These are phyloP conservation scores for Melitaea cinxia DNA, from an alignment of 1,140 invertebrate species.

Conservation along the genomic window DNA sequence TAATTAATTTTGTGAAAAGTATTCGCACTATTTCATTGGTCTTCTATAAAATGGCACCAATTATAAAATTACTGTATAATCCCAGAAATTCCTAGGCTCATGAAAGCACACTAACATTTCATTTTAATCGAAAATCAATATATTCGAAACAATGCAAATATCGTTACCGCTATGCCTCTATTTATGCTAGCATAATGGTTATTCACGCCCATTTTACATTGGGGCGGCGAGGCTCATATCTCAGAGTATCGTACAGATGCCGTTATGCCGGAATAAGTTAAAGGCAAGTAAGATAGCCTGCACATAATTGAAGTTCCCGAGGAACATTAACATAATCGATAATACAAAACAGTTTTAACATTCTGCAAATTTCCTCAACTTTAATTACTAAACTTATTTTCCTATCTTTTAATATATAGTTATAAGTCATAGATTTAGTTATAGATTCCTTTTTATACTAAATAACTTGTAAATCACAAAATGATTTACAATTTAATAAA, in stretches of 20 bases:
- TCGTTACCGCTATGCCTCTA: neutral
- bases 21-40: too few species aligned
- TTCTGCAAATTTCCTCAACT: neutral
- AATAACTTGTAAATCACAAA: too few species aligned
- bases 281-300: slow-evolving; percentile 29
- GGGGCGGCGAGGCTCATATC: slow-evolving; percentile 30
- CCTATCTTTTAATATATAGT: slow-evolving; percentile 1
- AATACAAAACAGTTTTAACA: slow-evolving; percentile 25
- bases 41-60: neutral
- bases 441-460: too few species aligned
- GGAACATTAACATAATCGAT: slow-evolving; percentile 28
- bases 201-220: slow-evolving; percentile 25
- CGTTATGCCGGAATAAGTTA: slow-evolving; percentile 31
- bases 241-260: slow-evolving; percentile 30
- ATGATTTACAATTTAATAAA: too few species aligned
- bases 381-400: slow-evolving; percentile 9
- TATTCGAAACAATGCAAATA: slow-evolving; percentile 26
- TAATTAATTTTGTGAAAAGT: too few species aligned
- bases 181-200: slow-evolving; percentile 24
- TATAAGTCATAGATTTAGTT: too few species aligned
- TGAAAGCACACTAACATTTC: neutral
- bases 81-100: neutral
- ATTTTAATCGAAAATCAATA: slow-evolving; percentile 12
- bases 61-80: neutral
- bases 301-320: slow-evolving; percentile 27